Conservation (phyloP, 2,888 invertebrate species). For the Pecten maximus region DNA sequence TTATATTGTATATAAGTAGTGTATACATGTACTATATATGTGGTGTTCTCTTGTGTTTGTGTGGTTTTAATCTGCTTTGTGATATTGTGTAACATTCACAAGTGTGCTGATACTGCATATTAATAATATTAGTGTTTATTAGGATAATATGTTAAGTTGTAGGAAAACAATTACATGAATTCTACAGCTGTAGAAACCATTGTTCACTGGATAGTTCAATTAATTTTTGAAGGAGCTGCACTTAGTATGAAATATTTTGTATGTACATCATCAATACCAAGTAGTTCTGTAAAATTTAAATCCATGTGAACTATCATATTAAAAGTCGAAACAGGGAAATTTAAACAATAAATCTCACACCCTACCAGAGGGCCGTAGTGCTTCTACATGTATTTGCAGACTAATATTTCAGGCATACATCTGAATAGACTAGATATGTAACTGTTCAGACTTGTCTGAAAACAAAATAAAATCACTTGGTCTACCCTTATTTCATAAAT, state of each 20-base stretch:
- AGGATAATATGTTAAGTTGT: too few species aligned
- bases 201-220: too few species aligned
- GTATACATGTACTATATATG: neutral
- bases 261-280: neutral
- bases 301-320: neutral
- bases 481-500: too few species aligned
- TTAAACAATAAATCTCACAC: too few species aligned
- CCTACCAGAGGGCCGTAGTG: too few species aligned
- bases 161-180: neutral
- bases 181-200: too few species aligned
- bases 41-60: neutral
- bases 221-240: neutral
- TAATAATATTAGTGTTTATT: neutral
- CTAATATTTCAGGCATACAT: too few species aligned
- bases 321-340: too few species aligned
- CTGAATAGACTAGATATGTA: too few species aligned
- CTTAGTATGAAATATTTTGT: neutral
- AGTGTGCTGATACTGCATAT: neutral
- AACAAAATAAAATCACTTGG: too few species aligned
- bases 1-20: neutral
- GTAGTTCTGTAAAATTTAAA: neutral
- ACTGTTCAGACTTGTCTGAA: too few species aligned
- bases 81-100: slow-evolving; percentile 5
- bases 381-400: too few species aligned
- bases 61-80: neutral